Evolutionary conservation across 2,888 invertebrate species (phyloP), one percentile per base, ranked within the genome.

Genomic region (Eristalis tenax): DNA sequence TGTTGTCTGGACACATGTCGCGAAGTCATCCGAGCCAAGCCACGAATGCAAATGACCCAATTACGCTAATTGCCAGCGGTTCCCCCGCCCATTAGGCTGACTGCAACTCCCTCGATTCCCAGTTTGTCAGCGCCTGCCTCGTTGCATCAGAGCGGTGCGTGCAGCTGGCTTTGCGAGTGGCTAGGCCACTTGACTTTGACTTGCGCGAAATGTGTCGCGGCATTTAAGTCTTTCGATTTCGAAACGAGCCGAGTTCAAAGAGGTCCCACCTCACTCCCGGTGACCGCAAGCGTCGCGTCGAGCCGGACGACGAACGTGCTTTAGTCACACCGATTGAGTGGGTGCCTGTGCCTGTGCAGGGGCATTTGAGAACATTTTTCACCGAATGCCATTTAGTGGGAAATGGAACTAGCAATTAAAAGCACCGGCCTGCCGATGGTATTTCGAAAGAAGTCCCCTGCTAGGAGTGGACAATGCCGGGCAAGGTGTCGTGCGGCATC

Each of bases 331-430:
- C n/a, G n/a, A n/a, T n/a, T n/a, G n/a, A n/a, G n/a, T n/a, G n/a
- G 28, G 26, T 26, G 26, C 26, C 26, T 26, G 5, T 28, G 32
- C 32, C 32, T 77, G 77, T 11, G 40, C 40, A 68, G 32, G 22
- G 6, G 35, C 65, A 66, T 61, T 73, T 38, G 28, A 15, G 32
- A 38, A 56, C 71, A 80, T 81, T 66, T 78, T 82, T 69, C 59
- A 86, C 64, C 59, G 82, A 82, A 76, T 75, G 64, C 74, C 82
- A 83, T 86, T 86, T 68, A 78, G 78, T 68, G 86, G 63, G 43
- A 78, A 78, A 75, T 82, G 70, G 78, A 86, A 79, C 66, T 61
- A 57, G 74, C 78, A 86, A 83, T 86, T 83, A 86, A 86, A 86
- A 82, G 69, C 23, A 35, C 74, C 59, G 38, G 22, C 23, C 18